Evolutionary conservation across 2,113 vertebrate genomes (phyloP).

Genomic region (Hemicordylus capensis): DNA sequence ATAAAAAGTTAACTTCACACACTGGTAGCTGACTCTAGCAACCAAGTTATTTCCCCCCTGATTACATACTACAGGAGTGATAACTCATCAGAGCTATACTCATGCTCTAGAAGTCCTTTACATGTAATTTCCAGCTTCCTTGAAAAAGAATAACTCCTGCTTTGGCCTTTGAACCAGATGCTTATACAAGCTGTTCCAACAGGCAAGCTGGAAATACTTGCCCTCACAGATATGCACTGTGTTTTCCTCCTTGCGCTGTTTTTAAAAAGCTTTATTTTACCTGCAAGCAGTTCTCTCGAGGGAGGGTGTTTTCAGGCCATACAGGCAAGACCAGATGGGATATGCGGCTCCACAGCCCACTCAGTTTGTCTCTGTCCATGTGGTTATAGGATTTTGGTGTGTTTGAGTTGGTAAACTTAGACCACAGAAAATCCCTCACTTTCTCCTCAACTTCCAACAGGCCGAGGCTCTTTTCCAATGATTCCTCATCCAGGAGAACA

Average conservation of each 20-base stretch:
- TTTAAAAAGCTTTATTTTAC: background rate
- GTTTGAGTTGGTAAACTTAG: slow-evolving; percentile 71
- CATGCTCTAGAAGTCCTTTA: slow-evolving; percentile 6
- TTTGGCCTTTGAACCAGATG: slow-evolving; percentile 26
- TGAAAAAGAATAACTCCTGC: slow-evolving; percentile 43
- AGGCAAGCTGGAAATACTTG: slow-evolving; percentile 23
- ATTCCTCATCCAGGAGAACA: slow-evolving; percentile 81
- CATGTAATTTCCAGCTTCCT: slow-evolving; percentile 40
- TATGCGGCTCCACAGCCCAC: slow-evolving; percentile 84
- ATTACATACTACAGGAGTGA: slow-evolving; percentile 34
- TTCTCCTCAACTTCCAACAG: slow-evolving; percentile 87
- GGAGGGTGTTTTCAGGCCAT: slow-evolving; percentile 70
- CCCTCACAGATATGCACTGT: slow-evolving; percentile 23
- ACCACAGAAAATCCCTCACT: slow-evolving; percentile 88
- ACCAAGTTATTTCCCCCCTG: background rate
- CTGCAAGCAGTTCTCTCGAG: slow-evolving; percentile 68
- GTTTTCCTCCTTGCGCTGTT: background rate
- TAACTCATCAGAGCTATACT: slow-evolving; percentile 35
- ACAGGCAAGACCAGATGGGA: slow-evolving; percentile 81
- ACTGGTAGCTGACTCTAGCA: background rate
- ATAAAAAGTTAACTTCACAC: background rate
- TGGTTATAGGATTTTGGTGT: slow-evolving; percentile 56
- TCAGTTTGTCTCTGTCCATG: slow-evolving; percentile 82
- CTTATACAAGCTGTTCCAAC: background rate
- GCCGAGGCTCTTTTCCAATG: slow-evolving; percentile 70